A percentile compares a stretch with the other conserved stretches of the same genome.
Evolutionary conservation across 1,140 invertebrate genomes (phyloP).

Genomic region (Sesamia nonagrioides): DNA sequence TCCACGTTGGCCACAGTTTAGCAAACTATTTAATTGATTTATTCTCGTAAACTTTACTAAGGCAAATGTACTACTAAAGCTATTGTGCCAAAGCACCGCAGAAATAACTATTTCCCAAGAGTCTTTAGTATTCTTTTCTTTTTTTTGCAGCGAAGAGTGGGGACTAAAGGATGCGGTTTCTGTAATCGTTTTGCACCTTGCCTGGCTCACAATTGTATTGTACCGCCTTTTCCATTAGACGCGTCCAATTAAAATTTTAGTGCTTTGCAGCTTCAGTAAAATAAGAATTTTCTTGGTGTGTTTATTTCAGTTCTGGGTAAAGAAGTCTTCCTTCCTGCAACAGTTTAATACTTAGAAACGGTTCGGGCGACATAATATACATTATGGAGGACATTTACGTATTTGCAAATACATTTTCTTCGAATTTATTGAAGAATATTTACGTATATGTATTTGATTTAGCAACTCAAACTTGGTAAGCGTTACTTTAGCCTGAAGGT

Average conservation of each 20-base stretch:
- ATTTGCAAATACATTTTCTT: no score
- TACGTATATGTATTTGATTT: no score
- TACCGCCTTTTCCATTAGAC: constrained; percentile 11
- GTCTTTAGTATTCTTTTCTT: neutral
- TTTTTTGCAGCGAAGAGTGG: constrained; percentile 1
- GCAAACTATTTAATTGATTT: no score
- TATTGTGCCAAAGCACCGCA: neutral
- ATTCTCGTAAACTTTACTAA: no score
- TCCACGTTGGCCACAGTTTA: no score
- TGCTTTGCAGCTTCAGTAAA: neutral
- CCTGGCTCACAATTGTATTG: constrained; percentile 9
- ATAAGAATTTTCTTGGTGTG: neutral
- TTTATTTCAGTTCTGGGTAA: neutral
- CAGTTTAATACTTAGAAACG: no score
- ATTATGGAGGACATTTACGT: no score
- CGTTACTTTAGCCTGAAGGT: no score
- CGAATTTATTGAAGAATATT: no score
- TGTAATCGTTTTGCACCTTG: constrained; percentile 20
- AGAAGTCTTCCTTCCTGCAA: no score
- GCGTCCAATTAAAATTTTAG: constrained; percentile 6
- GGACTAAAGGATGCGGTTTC: constrained; percentile 8
- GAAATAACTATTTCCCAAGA: neutral
- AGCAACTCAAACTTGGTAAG: no score
- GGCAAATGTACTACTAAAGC: neutral
- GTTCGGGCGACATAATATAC: no score